Evolutionary conservation across 2,113 vertebrate species (phyloP).

Genomic region (Hyla sarda): DNA sequence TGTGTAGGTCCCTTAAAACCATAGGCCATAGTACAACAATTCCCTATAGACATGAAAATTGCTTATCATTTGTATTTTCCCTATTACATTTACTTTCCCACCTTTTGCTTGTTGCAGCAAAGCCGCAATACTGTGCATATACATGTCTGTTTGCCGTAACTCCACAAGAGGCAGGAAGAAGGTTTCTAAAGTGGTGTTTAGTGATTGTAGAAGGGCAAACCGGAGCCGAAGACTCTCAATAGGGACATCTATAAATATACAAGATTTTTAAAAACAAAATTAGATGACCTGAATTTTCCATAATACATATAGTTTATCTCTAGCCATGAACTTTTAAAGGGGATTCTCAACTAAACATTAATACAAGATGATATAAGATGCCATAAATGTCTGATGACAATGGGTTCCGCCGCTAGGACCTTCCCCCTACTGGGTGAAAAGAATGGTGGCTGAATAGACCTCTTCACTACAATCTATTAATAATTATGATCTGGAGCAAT

Average conservation of each 20-base stretch:
- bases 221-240: constrained; percentile 91
- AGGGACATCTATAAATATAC: constrained; percentile 78
- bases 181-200: constrained; percentile 92
- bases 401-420: too few species aligned
- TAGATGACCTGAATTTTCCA: background rate
- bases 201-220: constrained; percentile 94
- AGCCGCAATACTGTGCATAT: constrained; percentile 86
- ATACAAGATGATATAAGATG: background rate
- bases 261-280: background rate
- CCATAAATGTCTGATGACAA: background rate
- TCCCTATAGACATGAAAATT: background rate
- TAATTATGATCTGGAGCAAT: too few species aligned
- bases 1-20: background rate
- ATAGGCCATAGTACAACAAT: background rate
- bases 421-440: too few species aligned
- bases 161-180: constrained; percentile 96
- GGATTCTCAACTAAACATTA: background rate
- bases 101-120: constrained; percentile 93
- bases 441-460: too few species aligned
- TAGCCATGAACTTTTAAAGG: background rate
- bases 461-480: too few species aligned
- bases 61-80: background rate
- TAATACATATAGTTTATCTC: background rate
- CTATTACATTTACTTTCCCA: constrained; percentile 65
- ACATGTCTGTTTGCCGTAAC: constrained; percentile 86